Evolutionary conservation across 2,888 invertebrate genomes (phyloP), one percentile per base, ranked within the genome.

Genomic region (Brenthis daphne): DNA sequence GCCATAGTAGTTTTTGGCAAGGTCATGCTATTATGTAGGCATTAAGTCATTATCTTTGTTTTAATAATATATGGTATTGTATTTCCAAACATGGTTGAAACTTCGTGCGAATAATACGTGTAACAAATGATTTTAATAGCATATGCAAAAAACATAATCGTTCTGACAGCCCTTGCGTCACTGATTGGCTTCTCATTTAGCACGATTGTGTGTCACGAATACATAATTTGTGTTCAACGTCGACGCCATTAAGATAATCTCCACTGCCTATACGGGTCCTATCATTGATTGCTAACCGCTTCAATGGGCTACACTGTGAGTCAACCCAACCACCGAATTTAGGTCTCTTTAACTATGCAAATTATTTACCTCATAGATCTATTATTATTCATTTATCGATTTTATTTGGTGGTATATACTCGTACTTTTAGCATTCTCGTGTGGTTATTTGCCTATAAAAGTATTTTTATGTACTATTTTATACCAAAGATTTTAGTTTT

Each of bases 161-260:
- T 16, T 53, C 51, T 78, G 70, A 24, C 72, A 70, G 20, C 73
- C 70, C 73, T 73, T 77, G 80, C 80, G 78, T 76, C 80, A 81
- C 85, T 87, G 91, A 91, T 91, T 90, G 90, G 86, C 85, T 88
- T 84, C 89, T 90, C 91, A 89, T 92, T 92, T 90, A 86, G 83
- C 71, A 76, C 87, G 87, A 88, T 90, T 90, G 90, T 90, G 86
- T 84, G 80, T 77, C 83, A 78, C 86, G 89, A 88, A 90, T 90
- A 87, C 90, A 86, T 91, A 90, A 92, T 90, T 86, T 82, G 85
- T 81, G 82, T 82, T 79, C 85, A 82, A 78, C 80, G 82, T 80
- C 79, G 82, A 79, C 74, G 74, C 84, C 85, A 89, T 90, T 88
- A 88, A 88, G 89, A 89, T 91, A 90, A 91, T 91, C 89, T 87